A percentile compares a stretch with the other conserved stretches of the same genome.
Evolutionary conservation across 92 coral and sea anemone species (phyloP).

Genomic region (Chrysogorgia sp.): DNA sequence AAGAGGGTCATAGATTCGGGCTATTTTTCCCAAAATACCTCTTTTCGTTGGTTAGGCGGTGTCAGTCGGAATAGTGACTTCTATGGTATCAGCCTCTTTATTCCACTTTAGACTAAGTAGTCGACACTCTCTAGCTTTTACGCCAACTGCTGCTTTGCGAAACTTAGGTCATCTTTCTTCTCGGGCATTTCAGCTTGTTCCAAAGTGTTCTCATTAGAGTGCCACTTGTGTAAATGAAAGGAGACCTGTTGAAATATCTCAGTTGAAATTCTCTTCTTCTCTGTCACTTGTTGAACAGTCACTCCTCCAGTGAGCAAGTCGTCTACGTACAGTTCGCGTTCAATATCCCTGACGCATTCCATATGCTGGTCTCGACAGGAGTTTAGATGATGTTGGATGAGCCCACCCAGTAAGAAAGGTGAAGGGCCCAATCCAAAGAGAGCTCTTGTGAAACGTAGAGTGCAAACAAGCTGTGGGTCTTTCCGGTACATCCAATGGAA

Average conservation of each 20-base stretch:
- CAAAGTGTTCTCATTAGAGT: too few relatives aligned
- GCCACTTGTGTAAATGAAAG: too few relatives aligned
- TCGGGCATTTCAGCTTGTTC: too few relatives aligned
- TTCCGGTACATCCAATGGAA: constrained; percentile 65
- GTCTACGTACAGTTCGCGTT: constrained; percentile 53
- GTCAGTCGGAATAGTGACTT: constrained; percentile 35
- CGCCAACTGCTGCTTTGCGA: constrained; percentile 33
- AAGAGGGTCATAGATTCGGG: constrained; percentile 44
- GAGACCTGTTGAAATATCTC: too few relatives aligned
- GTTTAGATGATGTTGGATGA: constrained; percentile 56
- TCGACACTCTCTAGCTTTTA: constrained; percentile 25
- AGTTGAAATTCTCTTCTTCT: too few relatives aligned
- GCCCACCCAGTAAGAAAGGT: constrained; percentile 52
- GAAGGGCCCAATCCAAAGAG: too few relatives aligned
- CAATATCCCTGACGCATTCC: constrained; percentile 34
- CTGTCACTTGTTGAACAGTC: constrained; percentile 36
- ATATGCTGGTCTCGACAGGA: constrained; percentile 46
- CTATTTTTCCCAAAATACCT: constrained; percentile 28
- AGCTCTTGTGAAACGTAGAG: constrained; percentile 55
- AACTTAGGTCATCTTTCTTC: constrained; percentile 30
- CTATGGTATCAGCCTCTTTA: constrained; percentile 35
- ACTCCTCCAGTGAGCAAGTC: constrained; percentile 54
- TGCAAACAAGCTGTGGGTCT: constrained; percentile 58
- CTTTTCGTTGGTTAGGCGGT: constrained; percentile 22
- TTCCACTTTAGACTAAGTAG: constrained; percentile 40